phyloP scores from a whole-genome alignment of 2,797 vertebrate genomes.

The Chelmon rostratus region DNA sequence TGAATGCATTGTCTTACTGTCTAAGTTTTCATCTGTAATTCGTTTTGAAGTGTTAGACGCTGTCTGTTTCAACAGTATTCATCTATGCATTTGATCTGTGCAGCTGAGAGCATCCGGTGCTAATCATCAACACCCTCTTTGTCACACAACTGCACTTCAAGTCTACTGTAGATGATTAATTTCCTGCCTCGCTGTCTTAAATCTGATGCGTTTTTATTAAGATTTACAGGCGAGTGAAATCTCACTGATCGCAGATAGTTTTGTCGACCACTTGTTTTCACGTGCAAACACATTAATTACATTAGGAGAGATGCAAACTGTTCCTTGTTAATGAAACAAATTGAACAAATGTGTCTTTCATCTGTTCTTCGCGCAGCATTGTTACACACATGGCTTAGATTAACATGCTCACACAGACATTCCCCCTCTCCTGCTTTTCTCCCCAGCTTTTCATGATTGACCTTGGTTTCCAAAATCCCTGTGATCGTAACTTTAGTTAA shows the following conservation, averaged over 20 bases:
- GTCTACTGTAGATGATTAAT: neutral
- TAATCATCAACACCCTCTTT: slow-evolving; percentile 21
- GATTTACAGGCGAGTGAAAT: neutral
- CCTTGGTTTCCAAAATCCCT: slow-evolving; percentile 44
- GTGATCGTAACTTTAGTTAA: slow-evolving; percentile 49
- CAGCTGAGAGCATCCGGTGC: neutral
- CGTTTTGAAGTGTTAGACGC: neutral
- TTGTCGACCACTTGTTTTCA: neutral
- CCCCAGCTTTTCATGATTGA: slow-evolving; percentile 25
- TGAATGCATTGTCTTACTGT: too few relatives aligned
- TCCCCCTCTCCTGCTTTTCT: neutral
- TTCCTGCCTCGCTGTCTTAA: neutral
- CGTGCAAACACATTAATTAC: neutral
- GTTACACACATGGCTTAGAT: neutral
- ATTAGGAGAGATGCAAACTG: neutral
- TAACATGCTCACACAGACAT: neutral
- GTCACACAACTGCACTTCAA: neutral
- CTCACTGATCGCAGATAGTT: neutral
- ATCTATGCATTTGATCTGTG: slow-evolving; percentile 9
- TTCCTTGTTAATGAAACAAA: neutral
- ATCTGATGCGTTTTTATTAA: neutral
- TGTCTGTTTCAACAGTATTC: slow-evolving; percentile 11
- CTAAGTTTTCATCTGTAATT: neutral
- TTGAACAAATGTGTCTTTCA: neutral
- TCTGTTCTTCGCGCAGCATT: neutral